Base-by-base conservation (phyloP, 2,113 vertebrate species). In the Tragelaphus scriptus region DNA sequence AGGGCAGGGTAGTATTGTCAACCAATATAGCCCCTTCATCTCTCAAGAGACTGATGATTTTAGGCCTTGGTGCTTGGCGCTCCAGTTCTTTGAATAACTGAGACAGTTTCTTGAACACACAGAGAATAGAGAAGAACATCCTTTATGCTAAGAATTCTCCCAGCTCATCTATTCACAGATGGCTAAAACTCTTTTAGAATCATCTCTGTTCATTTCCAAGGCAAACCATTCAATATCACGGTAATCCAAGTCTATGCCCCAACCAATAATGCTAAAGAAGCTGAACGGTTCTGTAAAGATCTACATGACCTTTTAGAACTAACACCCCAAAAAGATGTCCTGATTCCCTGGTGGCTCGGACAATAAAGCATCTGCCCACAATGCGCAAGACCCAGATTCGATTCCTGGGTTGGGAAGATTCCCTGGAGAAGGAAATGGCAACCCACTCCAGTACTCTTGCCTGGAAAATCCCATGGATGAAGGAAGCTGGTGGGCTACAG, bases 91-190 rank as follows among this genome's bases (percentile, higher is more conserved):
- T 94, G 9, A 90, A 49, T 77, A 88, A 68, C 26, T 19, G 30
- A 94, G 63, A 40, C 32, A 75, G 28, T 86, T 85, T 79, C 28
- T 53, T 80, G 40, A 88, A 56, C 51, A 84, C 23, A 23, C 14
- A 47, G 16, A 68, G n/a, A 87, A 65, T 13, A 84, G 44, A 90
- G 1, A 32, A 19, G 40, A 49, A 49, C 0, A 4, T 17, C 28
- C 95, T 93, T 81, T 84, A n/a, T 36, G 28, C 44, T 79, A 71
- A 85, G 51, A 26, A 47, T 26, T 94, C 17, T 55, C 26, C 15
- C 14, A 36, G 26, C 44, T 81, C 55, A 7, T 10, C 32, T 40
- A 80, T 16, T 68, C 15, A 25, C 32, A 53, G 28, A 32, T 68
- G 63, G 21, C n/a, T 84, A 44, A 61, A 91, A 55, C n/a, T 75